These are phyloP conservation scores for Sycophila sp. DNA, from an alignment of 1,140 invertebrate species.

Conservation along the genomic window DNA sequence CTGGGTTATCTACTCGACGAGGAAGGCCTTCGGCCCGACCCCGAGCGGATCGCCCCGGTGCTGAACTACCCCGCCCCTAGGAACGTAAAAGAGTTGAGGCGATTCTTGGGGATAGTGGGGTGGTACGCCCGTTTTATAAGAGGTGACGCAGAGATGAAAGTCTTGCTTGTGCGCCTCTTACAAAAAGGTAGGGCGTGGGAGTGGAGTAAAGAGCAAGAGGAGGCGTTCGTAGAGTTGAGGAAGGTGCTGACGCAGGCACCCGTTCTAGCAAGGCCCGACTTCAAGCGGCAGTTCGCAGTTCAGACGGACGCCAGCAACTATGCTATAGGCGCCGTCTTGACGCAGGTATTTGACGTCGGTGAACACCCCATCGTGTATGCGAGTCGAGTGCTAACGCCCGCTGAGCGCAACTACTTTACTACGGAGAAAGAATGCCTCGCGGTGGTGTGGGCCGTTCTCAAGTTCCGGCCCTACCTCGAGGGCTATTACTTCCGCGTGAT, in stretches of 20 bases:
- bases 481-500: conserved; percentile 53
- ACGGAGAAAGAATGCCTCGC: conserved; percentile 65
- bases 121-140: conserved; percentile 56
- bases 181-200: neutral
- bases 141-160: conserved; percentile 48
- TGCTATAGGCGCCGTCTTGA: conserved; percentile 47
- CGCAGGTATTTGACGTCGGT: conserved; percentile 36
- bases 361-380: conserved; percentile 17
- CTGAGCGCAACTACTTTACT: conserved; percentile 35
- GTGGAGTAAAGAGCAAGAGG: neutral
- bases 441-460: conserved; percentile 42
- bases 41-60: too few relatives aligned
- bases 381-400: too few relatives aligned
- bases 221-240: conserved; percentile 39
- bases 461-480: conserved; percentile 50
- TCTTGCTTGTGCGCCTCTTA: conserved; percentile 33
- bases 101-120: conserved; percentile 46
- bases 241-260: conserved; percentile 17
- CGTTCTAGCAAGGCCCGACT: conserved; percentile 37
- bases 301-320: conserved; percentile 2
- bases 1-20: too few relatives aligned
- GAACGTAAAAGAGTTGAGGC: neutral
- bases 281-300: conserved; percentile 17
- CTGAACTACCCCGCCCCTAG: too few relatives aligned
- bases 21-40: too few relatives aligned